Evolutionary conservation across 2,113 vertebrate genomes (phyloP).

Genomic region (Urocolius indicus): DNA sequence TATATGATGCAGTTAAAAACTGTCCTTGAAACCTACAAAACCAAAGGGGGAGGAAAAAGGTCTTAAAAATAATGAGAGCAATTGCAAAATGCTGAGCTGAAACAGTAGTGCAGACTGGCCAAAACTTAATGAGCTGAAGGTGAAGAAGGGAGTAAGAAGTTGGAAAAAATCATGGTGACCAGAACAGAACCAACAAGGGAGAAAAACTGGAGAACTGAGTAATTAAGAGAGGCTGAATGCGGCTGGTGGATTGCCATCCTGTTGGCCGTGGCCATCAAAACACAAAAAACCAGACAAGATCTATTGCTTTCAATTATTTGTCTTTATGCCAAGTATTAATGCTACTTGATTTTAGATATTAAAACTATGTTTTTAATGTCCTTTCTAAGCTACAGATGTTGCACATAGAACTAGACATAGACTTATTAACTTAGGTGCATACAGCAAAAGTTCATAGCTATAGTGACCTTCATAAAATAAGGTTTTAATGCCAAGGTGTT

Average conservation of each 20-base stretch:
- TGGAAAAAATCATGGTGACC: neutral
- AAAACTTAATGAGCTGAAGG: constrained; percentile 15
- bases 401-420: neutral
- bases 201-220: neutral
- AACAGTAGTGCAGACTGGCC: neutral
- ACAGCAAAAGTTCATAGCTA: neutral
- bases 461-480: neutral
- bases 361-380: neutral
- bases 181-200: neutral
- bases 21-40: neutral
- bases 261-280: neutral
- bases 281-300: neutral
- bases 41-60: neutral
- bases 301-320: neutral
- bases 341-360: neutral
- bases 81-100: neutral
- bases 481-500: neutral
- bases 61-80: neutral
- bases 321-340: neutral
- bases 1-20: neutral
- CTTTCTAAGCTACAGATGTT: neutral
- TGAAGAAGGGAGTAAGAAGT: neutral
- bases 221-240: neutral
- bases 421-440: neutral
- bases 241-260: neutral